These are phyloP conservation scores for Rhodeus uyekii DNA, from an alignment of 2,797 vertebrate genomes.

Conservation along the genomic window DNA sequence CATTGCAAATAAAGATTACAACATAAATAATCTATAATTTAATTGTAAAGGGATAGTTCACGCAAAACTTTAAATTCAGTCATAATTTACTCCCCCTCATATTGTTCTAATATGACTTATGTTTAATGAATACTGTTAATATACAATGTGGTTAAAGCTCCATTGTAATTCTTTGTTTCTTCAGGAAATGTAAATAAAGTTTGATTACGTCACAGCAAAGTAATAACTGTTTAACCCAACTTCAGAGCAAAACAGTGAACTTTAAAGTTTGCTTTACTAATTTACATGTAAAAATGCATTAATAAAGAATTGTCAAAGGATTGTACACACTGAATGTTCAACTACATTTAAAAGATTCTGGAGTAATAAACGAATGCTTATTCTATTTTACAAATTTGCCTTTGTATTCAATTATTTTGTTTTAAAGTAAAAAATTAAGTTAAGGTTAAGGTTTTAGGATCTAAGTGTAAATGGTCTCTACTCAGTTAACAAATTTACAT, in stretches of 20 bases:
- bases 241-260: neutral
- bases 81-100: neutral
- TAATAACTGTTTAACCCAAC: conserved; percentile 3
- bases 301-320: neutral
- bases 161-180: conserved; percentile 13
- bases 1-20: neutral
- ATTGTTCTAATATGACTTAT: neutral
- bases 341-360: neutral
- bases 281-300: neutral
- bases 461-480: neutral
- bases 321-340: neutral
- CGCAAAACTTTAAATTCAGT: neutral
- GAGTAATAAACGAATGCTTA: neutral
- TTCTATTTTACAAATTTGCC: neutral
- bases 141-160: neutral
- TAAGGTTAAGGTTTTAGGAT: neutral
- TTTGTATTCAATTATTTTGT: neutral
- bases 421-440: neutral
- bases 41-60: neutral
- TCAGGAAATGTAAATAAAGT: conserved; percentile 14
- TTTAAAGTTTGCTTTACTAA: neutral
- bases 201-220: neutral
- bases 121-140: neutral
- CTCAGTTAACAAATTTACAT: neutral
- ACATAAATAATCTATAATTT: neutral